Base-by-base conservation (phyloP, 2,888 invertebrate genomes). In the Latheticus oryzae region DNA sequence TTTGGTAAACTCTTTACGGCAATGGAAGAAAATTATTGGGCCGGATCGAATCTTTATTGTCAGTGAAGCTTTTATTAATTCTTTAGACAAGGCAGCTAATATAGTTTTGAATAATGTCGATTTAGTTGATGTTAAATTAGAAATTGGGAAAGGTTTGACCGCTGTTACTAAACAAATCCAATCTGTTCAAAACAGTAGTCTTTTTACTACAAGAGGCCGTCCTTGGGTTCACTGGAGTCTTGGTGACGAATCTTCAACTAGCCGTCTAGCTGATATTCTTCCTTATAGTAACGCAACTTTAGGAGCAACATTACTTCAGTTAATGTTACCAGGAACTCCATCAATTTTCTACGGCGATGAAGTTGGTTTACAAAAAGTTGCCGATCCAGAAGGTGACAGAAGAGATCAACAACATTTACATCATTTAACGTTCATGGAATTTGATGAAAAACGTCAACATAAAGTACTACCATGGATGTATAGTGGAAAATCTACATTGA, bases 301-400 rank as follows among this genome's bases (percentile, higher is more conserved):
- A 32, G 88, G 88, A 1, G 83, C 87, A 2, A 83, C 85, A 1
- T 80, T 93, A 61, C 80, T 97, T 67, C 87, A 91, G 71, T 81
- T 95, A 73, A 86, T 90, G 79, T 80, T 97, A 24, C 95, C 95
- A 0, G 97, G 90, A 2, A 92, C 94, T 0, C 86, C 93, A 0
- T 90, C 87, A 65, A 86, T 95, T 67, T 93, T 95, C 78, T 96
- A 96, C 76, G 95, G 95, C 0, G 95, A 96, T 76, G 95, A 96
- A 82, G 87, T 95, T 60, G 89, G 89, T 1, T 79, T 93, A 63
- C 81, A 82, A 35, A 85, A 87, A 63, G 73, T 84, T 1, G 72
- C 80, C 28, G 84, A 85, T 67, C 78, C 83, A 2, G 81, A 85
- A 63, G 80, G 80, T 47, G 86, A 87, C 69, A 82, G 83, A 54